Base-by-base conservation (phyloP, 1,140 invertebrate genomes). In the Aricia agestis region DNA sequence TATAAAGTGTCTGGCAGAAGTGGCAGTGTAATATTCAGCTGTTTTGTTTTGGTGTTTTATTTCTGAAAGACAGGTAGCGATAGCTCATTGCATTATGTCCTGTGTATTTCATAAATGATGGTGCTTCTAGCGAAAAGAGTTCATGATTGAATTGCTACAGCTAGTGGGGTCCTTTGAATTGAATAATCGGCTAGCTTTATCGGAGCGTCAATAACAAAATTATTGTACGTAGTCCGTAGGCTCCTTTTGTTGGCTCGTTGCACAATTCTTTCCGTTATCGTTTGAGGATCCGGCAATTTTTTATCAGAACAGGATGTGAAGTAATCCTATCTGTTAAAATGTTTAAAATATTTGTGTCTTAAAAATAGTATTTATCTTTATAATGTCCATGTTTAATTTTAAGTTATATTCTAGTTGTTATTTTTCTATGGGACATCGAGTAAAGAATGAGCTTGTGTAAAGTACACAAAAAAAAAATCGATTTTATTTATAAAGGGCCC, bases 91-190 rank as follows among this genome's bases (percentile, higher is more conserved):
- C 9, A 7, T 5, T 36, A 36, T 36, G 11, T 58, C 18, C 57
- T n/a, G 6, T 4, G 6, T 57, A 67, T 63, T 18, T 32, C 1
- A 5, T 52, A 57, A 73, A 67, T 59, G 42, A 74, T 84, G 76
- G 79, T 73, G 13, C 66, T 19, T 69, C 65, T 79, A 81, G 6
- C 15, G 41, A 66, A 36, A 66, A 72, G 75, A 77, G 68, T 61
- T 52, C 73, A 69, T 78, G 75, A 85, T 87, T 81, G 79, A 85
- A 85, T 81, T 82, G 82, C 76, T 81, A 72, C 74, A 72, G 45
- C 75, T 19, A 67, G 71, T 73, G 77, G 83, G 83, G 85, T 82
- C 78, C 69, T 70, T 45, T 72, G 78, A 82, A 87, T 88, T 88
- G 86, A 69, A 85, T 86, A 86, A 88, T 85, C 75, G 68, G 66